These are phyloP conservation scores for Atopsyche davidsoni DNA, from an alignment of 1,140 invertebrate genomes.

Conservation along the genomic window DNA sequence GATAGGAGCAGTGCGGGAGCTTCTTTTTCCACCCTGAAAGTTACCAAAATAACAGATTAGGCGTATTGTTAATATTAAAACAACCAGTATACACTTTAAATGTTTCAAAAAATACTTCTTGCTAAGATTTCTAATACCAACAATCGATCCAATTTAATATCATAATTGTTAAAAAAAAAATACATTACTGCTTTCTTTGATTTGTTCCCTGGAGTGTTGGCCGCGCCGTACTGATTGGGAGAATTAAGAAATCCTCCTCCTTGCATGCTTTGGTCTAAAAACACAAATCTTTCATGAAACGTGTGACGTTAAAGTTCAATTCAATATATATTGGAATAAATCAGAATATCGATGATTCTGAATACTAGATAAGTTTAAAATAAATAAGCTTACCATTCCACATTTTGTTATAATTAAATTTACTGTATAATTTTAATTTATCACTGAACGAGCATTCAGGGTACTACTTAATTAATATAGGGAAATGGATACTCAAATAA, in stretches of 20 bases:
- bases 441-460: no score
- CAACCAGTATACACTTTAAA: no score
- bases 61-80: no score
- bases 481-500: no score
- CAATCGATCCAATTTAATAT: not conserved
- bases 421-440: no score
- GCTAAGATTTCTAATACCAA: not conserved
- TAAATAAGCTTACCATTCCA: not conserved
- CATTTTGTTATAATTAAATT: not conserved
- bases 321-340: not conserved
- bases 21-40: constrained; percentile 40
- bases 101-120: not conserved
- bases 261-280: constrained; percentile 41
- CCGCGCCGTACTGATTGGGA: constrained; percentile 42
- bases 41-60: constrained; percentile 2
- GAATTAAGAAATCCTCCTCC: constrained; percentile 46
- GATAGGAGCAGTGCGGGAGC: constrained; percentile 49
- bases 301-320: not conserved
- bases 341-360: not conserved
- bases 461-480: no score
- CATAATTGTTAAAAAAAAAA: no score
- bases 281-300: constrained; percentile 5
- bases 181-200: constrained; percentile 41
- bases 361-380: not conserved
- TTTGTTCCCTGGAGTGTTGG: constrained; percentile 39